phyloP scores from a whole-genome alignment of 2,888 invertebrate genomes.

The Hylaea fasciaria region DNA sequence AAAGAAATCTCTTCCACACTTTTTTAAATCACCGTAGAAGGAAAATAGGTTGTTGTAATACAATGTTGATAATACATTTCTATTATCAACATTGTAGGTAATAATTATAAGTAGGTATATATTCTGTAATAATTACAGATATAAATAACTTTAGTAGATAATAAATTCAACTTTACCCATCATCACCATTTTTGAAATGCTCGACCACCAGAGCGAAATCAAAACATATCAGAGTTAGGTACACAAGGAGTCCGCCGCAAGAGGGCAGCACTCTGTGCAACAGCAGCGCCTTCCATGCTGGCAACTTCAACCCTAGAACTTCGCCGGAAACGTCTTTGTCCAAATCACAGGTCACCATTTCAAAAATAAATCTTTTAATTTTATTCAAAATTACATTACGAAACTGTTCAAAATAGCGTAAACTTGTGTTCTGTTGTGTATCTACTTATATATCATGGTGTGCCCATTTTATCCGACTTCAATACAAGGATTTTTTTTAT shows the following conservation, averaged over 20 bases:
- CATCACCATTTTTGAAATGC: slow-evolving; percentile 86
- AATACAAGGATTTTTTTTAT: too few species aligned
- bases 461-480: too few species aligned
- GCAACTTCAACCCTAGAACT: slow-evolving; percentile 71
- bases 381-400: neutral
- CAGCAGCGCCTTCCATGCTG: slow-evolving; percentile 74
- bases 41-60: too few species aligned
- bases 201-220: slow-evolving; percentile 88
- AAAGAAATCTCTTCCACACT: too few species aligned
- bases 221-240: slow-evolving; percentile 87
- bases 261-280: slow-evolving; percentile 75
- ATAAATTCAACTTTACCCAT: slow-evolving; percentile 68
- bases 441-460: too few species aligned
- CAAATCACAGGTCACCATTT: slow-evolving; percentile 77
- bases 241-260: slow-evolving; percentile 85
- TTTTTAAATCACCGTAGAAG: too few species aligned
- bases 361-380: slow-evolving; percentile 24
- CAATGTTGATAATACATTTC: too few species aligned
- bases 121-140: neutral
- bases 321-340: slow-evolving; percentile 75
- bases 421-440: too few species aligned
- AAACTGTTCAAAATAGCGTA: neutral
- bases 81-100: too few species aligned
- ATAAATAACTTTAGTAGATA: too few species aligned
- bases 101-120: slow-evolving; percentile 4